Evolutionary conservation across 1,140 invertebrate species (phyloP), one percentile per base, ranked within the genome.

Genomic region (Macrostomum lignano): DNA sequence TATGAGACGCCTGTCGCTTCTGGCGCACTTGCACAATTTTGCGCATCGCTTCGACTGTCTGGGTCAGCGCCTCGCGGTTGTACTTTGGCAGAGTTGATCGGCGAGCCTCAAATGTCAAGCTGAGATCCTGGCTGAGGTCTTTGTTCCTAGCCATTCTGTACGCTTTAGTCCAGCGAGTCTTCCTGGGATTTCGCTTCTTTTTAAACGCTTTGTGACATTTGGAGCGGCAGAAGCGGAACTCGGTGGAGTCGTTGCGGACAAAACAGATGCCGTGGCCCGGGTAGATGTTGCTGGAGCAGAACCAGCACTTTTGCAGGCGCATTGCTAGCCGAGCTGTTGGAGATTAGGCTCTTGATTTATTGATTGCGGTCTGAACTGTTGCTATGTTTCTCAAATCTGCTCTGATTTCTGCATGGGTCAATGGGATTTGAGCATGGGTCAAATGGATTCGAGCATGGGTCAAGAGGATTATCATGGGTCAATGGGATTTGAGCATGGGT

Each of bases 171-270:
- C 88, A 98, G 63, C 70, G 72, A 0, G 78, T 72, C 62, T 88
- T 94, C 47, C 91, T 71, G 37, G 91, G 91, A 54, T 98, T 98
- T 65, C 84, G 79, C 68, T 93, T 94, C 67, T 82, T 88, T 59
- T 94, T 93, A 50, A 96, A 98, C 10, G 79, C 74, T 55, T 74
- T 75, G 47, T 91, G 79, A 56, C 91, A 98, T 69, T 94, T 94
- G 36, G 81, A 78, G 21, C 86, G 70, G 54, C 91, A 98, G 58
- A 98, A 96, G 65, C 71, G 81, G 58, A 98, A 98, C 20, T 30
- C 28, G 45, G 66, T 67, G 43, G 63, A 65, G 42, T 67, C 66
- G 42, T 67, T 67, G 38, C 63, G 42, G 14, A 65, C 62, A 46
- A 65, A 65, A 31, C 50, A 39, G 15, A 62, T 55, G 7, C 63